Conservation (phyloP, 2,797 vertebrate species). For the Philypnodon macrostomus region DNA sequence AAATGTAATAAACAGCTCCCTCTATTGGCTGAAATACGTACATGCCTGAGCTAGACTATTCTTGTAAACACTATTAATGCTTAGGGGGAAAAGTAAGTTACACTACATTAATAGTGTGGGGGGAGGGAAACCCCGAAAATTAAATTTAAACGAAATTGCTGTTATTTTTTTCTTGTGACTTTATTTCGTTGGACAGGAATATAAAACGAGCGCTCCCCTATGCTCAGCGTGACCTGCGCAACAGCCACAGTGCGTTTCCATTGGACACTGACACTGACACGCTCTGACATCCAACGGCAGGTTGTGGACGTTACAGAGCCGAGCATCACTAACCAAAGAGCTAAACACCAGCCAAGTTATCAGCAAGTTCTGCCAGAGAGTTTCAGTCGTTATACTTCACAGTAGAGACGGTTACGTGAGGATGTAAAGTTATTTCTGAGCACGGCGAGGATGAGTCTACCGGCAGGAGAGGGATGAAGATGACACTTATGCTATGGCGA, state of each 20-base stretch:
- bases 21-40: conserved; percentile 21
- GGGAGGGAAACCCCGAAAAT: too few relatives aligned
- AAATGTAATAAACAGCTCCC: conserved; percentile 16
- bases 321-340: conserved; percentile 39
- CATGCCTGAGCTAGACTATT: not conserved
- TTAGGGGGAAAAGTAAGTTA: too few relatives aligned
- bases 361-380: not conserved
- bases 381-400: not conserved
- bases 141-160: too few relatives aligned
- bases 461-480: conserved; percentile 71
- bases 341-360: not conserved
- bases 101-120: too few relatives aligned
- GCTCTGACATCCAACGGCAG: conserved; percentile 8
- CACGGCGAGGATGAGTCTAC: conserved; percentile 61
- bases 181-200: not conserved
- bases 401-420: not conserved
- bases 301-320: conserved; percentile 21
- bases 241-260: conserved; percentile 18
- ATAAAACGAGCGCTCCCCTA: not conserved
- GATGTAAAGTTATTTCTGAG: conserved; percentile 11
- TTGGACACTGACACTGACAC: conserved; percentile 41
- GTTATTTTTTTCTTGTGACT: too few relatives aligned
- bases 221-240: conserved; percentile 46
- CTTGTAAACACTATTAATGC: too few relatives aligned
- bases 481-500: conserved; percentile 59